Evolutionary conservation across 2,113 vertebrate species (phyloP).

Genomic region (Silurus glanis): DNA sequence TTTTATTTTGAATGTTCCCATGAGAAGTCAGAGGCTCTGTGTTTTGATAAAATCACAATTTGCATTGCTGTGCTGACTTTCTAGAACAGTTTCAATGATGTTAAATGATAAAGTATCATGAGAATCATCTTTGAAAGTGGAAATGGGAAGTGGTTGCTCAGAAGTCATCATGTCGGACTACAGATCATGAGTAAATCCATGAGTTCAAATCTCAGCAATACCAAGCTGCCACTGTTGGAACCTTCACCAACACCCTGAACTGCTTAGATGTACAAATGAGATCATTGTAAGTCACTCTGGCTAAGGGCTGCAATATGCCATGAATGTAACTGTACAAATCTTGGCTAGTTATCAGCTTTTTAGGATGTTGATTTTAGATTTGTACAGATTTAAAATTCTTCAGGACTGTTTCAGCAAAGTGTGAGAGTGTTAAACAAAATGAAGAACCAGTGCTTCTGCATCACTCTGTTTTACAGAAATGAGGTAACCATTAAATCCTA

Average conservation of each 20-base stretch:
- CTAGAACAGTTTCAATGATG: not conserved
- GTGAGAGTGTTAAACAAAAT: not conserved
- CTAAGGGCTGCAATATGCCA: too few relatives aligned
- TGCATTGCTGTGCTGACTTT: not conserved
- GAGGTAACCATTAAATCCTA: not conserved
- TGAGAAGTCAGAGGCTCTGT: not conserved
- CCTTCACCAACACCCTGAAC: too few relatives aligned
- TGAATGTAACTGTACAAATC: not conserved
- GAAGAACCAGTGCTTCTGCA: not conserved
- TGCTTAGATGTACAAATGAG: too few relatives aligned
- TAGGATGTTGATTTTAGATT: not conserved
- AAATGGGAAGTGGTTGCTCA: too few relatives aligned
- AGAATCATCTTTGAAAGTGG: too few relatives aligned
- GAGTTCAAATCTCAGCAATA: too few relatives aligned
- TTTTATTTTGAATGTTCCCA: not conserved
- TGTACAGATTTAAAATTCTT: not conserved
- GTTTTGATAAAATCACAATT: not conserved
- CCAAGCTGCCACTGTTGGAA: too few relatives aligned
- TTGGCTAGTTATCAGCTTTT: not conserved
- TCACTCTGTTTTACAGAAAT: not conserved
- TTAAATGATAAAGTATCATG: not conserved
- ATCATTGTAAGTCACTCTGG: too few relatives aligned
- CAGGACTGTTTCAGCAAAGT: not conserved
- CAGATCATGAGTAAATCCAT: too few relatives aligned
- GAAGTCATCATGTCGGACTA: too few relatives aligned